Evolutionary conservation across 2,113 vertebrate species (phyloP).

Genomic region (Chloropsis cyanopogon): DNA sequence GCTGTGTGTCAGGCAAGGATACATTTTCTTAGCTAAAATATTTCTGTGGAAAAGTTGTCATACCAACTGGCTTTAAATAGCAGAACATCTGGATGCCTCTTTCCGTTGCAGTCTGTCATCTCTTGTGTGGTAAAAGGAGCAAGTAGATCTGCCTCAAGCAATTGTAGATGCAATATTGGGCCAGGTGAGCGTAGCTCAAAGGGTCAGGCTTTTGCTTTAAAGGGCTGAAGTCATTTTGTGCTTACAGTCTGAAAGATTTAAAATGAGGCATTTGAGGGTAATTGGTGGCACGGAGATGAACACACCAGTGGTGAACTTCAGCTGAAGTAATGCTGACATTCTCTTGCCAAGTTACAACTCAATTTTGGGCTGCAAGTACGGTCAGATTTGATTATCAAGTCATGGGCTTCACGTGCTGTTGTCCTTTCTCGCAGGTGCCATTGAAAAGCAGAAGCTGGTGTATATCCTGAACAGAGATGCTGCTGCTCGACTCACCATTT

Average conservation of each 20-base stretch:
- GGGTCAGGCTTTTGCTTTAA: background rate
- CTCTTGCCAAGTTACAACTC: rapidly evolving
- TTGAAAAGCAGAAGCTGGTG: slow-evolving; percentile 98
- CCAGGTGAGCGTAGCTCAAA: background rate
- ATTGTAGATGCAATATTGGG: background rate
- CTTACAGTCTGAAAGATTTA: background rate
- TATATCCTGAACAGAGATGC: slow-evolving; percentile 98
- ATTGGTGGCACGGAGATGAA: background rate
- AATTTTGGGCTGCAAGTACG: rapidly evolving
- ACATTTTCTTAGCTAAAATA: background rate
- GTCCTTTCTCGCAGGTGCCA: slow-evolving; percentile 79
- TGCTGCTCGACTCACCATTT: slow-evolving; percentile 95
- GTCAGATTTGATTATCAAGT: background rate
- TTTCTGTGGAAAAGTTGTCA: background rate
- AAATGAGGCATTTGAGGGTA: rapidly evolving
- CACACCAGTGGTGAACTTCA: background rate
- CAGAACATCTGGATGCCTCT: background rate
- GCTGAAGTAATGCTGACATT: rapidly evolving
- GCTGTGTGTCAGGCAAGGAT: background rate
- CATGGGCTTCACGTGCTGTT: background rate
- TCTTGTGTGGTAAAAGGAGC: background rate
- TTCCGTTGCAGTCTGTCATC: background rate
- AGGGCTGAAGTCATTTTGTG: background rate
- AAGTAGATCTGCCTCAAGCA: background rate
- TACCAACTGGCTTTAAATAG: background rate